These are phyloP conservation scores for Ornithorhynchus anatinus DNA, from an alignment of 2,113 vertebrate species.

Conservation along the genomic window DNA sequence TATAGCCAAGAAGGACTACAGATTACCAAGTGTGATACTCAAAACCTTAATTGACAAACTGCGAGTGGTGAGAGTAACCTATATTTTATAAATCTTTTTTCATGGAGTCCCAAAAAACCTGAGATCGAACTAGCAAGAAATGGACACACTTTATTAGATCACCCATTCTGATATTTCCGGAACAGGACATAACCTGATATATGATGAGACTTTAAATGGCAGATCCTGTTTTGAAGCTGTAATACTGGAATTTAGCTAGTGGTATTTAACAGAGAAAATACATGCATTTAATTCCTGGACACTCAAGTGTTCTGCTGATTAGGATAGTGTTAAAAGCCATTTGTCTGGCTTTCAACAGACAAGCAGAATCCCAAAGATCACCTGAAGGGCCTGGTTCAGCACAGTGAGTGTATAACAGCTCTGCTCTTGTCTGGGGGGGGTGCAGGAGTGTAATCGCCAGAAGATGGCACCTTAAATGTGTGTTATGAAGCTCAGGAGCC, in stretches of 20 bases:
- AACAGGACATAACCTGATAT: neutral
- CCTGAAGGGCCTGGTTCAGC: neutral
- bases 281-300: neutral
- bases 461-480: conserved; percentile 67
- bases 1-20: too few species aligned
- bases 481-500: conserved; percentile 9
- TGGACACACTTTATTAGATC: neutral
- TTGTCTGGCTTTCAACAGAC: conserved; percentile 9
- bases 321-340: neutral
- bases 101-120: neutral
- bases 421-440: neutral
- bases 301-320: neutral
- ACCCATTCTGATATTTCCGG: neutral
- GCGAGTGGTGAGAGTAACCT: too few species aligned
- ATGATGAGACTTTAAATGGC: neutral
- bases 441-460: conserved; percentile 33
- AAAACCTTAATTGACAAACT: too few species aligned
- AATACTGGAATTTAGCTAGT: neutral
- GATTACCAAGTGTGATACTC: too few species aligned
- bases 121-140: neutral
- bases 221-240: neutral
- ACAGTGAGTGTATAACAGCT: neutral
- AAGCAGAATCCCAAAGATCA: neutral
- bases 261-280: neutral
- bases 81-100: too few species aligned